Conservation (phyloP, 2,888 invertebrate species). For the Belgica antarctica region DNA sequence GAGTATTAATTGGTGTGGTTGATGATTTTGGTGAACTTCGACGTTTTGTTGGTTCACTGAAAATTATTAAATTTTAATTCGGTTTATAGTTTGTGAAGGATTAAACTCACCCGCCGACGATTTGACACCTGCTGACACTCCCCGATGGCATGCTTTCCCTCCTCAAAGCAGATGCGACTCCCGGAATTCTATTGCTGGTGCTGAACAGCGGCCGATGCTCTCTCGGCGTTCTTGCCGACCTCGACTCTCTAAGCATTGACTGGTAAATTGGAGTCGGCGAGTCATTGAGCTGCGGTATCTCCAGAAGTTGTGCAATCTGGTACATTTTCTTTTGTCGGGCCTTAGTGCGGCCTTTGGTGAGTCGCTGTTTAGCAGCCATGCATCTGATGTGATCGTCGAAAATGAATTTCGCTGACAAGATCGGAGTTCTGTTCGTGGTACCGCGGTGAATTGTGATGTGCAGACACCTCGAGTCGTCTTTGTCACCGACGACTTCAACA, state of each 20-base stretch:
- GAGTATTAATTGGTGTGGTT: slow-evolving; percentile 17
- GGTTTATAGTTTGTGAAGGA: neutral
- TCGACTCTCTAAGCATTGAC: slow-evolving; percentile 51
- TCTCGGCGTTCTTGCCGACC: slow-evolving; percentile 49
- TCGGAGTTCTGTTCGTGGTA: slow-evolving; percentile 69
- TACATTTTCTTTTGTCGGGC: slow-evolving; percentile 96
- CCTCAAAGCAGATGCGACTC: slow-evolving; percentile 61
- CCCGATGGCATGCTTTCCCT: slow-evolving; percentile 52
- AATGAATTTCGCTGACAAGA: slow-evolving; percentile 88
- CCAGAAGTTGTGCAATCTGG: slow-evolving; percentile 87
- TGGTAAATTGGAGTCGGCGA: slow-evolving; percentile 56
- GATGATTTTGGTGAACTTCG: slow-evolving; percentile 12
- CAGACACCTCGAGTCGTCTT: slow-evolving; percentile 92
- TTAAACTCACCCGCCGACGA: slow-evolving; percentile 44
- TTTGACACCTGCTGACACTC: slow-evolving; percentile 53
- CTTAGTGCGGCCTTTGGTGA: slow-evolving; percentile 84
- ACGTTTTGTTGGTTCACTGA: neutral
- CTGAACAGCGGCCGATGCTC: slow-evolving; percentile 60
- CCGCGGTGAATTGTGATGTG: slow-evolving; percentile 91
- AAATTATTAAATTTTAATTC: neutral
- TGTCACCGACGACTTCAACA: slow-evolving; percentile 92
- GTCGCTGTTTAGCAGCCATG: slow-evolving; percentile 94
- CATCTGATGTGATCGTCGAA: slow-evolving; percentile 99
- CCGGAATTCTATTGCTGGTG: slow-evolving; percentile 56
- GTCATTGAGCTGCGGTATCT: slow-evolving; percentile 67